phyloP scores from a whole-genome alignment of 92 coral and sea anemone species.

The Meandrina meandrites region DNA sequence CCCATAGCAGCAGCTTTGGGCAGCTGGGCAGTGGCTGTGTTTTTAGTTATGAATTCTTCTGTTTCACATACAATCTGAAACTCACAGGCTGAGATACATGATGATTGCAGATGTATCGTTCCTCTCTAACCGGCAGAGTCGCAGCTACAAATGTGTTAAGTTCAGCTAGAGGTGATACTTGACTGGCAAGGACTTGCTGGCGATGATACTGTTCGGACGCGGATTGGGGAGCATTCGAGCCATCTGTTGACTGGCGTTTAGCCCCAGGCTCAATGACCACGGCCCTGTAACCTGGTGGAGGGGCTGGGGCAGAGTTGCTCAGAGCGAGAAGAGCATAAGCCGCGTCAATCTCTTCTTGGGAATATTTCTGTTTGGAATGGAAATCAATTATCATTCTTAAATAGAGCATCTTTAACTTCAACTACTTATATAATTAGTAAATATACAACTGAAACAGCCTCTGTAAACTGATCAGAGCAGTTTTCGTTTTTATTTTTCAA shows the following conservation, averaged over 20 bases:
- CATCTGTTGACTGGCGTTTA: background rate
- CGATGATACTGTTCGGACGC: background rate
- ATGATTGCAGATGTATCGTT: constrained; percentile 4
- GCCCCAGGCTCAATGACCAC: background rate
- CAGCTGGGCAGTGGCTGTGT: no score
- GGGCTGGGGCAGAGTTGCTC: constrained; percentile 30
- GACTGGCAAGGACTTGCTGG: background rate
- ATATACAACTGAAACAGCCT: background rate
- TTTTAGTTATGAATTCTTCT: background rate
- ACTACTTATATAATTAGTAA: background rate
- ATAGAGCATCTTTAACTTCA: background rate
- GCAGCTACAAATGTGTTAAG: constrained; percentile 34
- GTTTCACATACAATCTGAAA: background rate
- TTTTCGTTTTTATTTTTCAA: background rate
- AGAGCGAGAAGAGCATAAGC: constrained; percentile 43
- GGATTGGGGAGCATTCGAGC: background rate
- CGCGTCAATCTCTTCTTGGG: constrained; percentile 45
- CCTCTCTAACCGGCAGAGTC: constrained; percentile 11
- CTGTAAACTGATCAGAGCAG: background rate
- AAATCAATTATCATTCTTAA: background rate
- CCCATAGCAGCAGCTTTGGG: no score
- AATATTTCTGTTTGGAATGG: constrained; percentile 19
- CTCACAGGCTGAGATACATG: constrained; percentile 20
- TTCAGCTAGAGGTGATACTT: constrained; percentile 44
- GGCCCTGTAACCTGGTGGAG: constrained; percentile 13